Conservation (phyloP, 2,888 invertebrate species). For the Chromoteleia sp. region DNA sequence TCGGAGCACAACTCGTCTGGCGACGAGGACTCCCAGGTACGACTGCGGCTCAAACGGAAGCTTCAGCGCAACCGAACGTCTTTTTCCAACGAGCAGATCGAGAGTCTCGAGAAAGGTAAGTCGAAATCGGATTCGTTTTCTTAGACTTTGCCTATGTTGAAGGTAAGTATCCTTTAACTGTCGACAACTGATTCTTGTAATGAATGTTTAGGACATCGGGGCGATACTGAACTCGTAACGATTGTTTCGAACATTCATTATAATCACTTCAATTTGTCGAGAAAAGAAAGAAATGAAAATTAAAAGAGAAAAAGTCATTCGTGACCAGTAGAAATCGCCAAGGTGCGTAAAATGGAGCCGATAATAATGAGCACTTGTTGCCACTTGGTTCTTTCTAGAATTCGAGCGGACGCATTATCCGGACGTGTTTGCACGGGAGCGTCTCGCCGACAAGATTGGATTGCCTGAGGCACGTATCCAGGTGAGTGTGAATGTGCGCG, state of each 20-base stretch:
- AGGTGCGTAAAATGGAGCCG: constrained; percentile 22
- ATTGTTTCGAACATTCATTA: too few species aligned
- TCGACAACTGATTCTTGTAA: too few species aligned
- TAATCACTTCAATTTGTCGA: too few species aligned
- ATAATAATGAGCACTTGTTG: constrained; percentile 80
- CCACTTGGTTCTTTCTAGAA: constrained; percentile 88
- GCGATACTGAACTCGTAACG: too few species aligned
- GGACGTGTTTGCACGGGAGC: constrained; percentile 97
- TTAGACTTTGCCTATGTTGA: background rate
- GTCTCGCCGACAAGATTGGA: constrained; percentile 98
- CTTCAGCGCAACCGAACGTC: constrained; percentile 98
- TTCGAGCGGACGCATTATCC: constrained; percentile 99
- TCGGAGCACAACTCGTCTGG: constrained; percentile 96
- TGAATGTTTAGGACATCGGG: too few species aligned
- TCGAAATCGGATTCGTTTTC: constrained; percentile 36
- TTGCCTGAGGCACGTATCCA: constrained; percentile 99
- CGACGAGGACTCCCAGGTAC: constrained; percentile 95
- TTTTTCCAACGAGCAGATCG: constrained; percentile 99
- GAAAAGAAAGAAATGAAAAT: too few species aligned
- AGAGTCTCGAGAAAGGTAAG: constrained; percentile 98
- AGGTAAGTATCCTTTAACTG: constrained; percentile 7
- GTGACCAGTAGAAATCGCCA: background rate
- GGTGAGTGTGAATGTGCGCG: constrained; percentile 90
- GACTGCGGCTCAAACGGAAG: constrained; percentile 97
- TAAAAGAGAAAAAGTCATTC: background rate